Conservation (phyloP, 2,113 vertebrate species). For the Hippocampus barbouri region DNA sequence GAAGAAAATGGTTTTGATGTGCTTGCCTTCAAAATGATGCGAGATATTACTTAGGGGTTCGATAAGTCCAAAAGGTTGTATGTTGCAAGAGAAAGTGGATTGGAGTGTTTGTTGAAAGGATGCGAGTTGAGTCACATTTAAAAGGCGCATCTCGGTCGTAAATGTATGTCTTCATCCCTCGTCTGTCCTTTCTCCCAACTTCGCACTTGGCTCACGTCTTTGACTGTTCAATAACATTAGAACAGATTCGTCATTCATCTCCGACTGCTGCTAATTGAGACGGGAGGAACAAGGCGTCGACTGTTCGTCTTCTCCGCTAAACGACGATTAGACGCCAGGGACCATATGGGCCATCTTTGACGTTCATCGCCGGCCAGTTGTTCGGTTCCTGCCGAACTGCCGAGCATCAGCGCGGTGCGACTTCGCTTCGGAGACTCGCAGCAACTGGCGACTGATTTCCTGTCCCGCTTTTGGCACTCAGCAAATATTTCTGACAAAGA, state of each 20-base stretch:
- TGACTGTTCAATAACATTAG: constrained; percentile 21
- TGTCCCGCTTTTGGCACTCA: constrained; percentile 45
- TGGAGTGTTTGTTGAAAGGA: too few relatives aligned
- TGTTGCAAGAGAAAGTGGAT: too few relatives aligned
- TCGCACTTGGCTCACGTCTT: constrained; percentile 16
- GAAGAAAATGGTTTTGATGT: too few relatives aligned
- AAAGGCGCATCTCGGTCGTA: too few relatives aligned
- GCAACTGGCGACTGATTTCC: constrained; percentile 60
- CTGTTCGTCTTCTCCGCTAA: constrained; percentile 29
- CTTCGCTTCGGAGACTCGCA: constrained; percentile 46
- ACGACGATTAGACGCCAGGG: constrained; percentile 43
- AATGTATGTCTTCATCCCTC: not conserved
- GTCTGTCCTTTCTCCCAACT: constrained; percentile 7
- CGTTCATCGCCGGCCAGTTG: constrained; percentile 54
- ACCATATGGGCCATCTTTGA: constrained; percentile 53
- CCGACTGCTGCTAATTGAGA: constrained; percentile 48
- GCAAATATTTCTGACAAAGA: constrained; percentile 68
- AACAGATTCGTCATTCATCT: constrained; percentile 34
- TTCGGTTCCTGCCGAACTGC: constrained; percentile 53
- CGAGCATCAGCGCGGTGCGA: constrained; percentile 46
- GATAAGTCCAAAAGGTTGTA: too few relatives aligned
- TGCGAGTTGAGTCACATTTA: too few relatives aligned
- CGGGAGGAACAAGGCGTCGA: constrained; percentile 21
- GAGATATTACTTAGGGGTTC: too few relatives aligned
- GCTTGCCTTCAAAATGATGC: too few relatives aligned